Base-by-base conservation (phyloP, 2,797 vertebrate species). In the Sebastes variabilis region DNA sequence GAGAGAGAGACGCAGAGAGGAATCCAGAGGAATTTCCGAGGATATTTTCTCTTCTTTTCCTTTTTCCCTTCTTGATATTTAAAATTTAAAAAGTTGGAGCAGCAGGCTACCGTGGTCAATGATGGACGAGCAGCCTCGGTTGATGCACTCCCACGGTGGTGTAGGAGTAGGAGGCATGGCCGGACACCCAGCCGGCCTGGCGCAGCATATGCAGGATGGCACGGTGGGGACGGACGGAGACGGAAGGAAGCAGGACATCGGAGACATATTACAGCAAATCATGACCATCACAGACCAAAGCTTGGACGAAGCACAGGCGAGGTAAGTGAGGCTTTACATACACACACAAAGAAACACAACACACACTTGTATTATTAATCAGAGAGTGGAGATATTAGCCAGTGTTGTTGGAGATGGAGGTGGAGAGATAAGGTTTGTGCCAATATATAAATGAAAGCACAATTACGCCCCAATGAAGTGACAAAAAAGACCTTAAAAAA, bases 201-300 rank as follows among this genome's bases (percentile, higher is more conserved):
- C 97, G 96, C 98, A 97, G 93, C 98, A 99, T 96, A 97, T 99
- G 96, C 97, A 96, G 97, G 98, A 99, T 90, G 98, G 97, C 90
- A 96, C 96, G 85, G 97, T 96, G 85, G 97, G 96, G 91, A 94
- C 95, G 87, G 98, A 99, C 96, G 97, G 96, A 88, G 98, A 99
- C 86, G 98, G 97, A 85, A 96, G 98, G 69, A 99, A 99, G 94
- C 98, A 99, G 96, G 98, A 99, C 97, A 99, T 99, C 92, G 98
- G 98, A 95, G 98, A 99, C 97, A 99, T 99, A 95, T 96, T 99
- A 95, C 98, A 99, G 96, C 98, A 99, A 93, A 99, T 99, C 80
- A 99, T 99, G 98, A 99, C 98, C 96, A 99, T 99, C 96, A 99
- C 98, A 89, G 98, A 99, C 94, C 98, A 99, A 96, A 99, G 98